phyloP scores from a whole-genome alignment of 2,888 invertebrate species.

The Apoda limacodes region DNA sequence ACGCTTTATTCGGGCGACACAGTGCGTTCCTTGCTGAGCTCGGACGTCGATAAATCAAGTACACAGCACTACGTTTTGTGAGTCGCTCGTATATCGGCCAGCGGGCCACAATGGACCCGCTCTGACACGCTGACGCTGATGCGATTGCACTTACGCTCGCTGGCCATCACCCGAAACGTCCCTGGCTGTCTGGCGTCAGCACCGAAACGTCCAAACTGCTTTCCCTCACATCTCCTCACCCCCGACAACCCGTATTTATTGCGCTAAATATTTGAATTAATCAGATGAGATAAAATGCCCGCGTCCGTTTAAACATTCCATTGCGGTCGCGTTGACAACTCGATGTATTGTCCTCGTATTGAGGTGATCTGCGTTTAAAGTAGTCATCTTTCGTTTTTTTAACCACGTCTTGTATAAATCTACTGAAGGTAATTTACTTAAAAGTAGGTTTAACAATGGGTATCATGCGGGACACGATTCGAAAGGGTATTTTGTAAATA shows the following conservation, averaged over 20 bases:
- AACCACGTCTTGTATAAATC: conserved; percentile 18
- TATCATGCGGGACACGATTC: no score
- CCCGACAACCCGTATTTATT: conserved; percentile 50
- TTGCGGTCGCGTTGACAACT: conserved; percentile 63
- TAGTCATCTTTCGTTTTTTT: conserved; percentile 44
- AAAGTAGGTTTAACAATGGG: no score
- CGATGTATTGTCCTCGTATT: conserved; percentile 63
- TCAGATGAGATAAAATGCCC: conserved; percentile 66
- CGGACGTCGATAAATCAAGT: conserved; percentile 64
- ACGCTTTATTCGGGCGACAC: conserved; percentile 62
- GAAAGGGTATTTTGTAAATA: no score
- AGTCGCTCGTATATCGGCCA: conserved; percentile 50
- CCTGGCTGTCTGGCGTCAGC: conserved; percentile 28
- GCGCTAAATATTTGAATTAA: conserved; percentile 69
- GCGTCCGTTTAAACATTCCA: conserved; percentile 62
- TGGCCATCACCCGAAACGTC: conserved; percentile 31
- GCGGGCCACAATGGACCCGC: conserved; percentile 50
- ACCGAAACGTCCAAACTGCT: background rate
- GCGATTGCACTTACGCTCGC: conserved; percentile 54
- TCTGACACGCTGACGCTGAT: conserved; percentile 58
- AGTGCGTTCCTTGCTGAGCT: conserved; percentile 35
- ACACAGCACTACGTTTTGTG: conserved; percentile 40
- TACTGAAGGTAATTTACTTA: conserved; percentile 18
- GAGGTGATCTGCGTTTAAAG: conserved; percentile 47
- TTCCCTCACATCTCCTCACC: conserved; percentile 15